Evolutionary conservation across 2,888 invertebrate genomes (phyloP).

Genomic region (Heteromurus nitidus): DNA sequence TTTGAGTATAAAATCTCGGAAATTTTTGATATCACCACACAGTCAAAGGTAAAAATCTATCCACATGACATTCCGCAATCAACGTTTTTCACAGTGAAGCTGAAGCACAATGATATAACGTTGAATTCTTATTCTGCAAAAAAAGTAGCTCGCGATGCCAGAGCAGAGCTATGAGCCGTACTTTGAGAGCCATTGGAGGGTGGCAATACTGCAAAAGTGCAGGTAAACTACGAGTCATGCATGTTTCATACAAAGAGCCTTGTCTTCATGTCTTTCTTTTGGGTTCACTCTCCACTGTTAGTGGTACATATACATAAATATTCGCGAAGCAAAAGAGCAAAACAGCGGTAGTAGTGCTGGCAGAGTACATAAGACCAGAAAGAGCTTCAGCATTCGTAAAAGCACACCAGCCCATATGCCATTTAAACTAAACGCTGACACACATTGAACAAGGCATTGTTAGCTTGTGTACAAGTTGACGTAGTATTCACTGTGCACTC

Average conservation of each 20-base stretch:
- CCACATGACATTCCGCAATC: constrained; percentile 6
- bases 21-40: constrained; percentile 28
- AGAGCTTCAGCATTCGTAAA: neutral
- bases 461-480: too few species aligned
- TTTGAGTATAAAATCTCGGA: constrained; percentile 17
- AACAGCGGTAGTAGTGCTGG: too few species aligned
- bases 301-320: too few species aligned
- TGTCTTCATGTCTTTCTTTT: neutral
- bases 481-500: neutral
- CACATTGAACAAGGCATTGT: neutral
- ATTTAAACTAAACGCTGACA: constrained; percentile 11
- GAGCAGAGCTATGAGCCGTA: neutral
- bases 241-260: neutral
- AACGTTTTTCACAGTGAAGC: neutral
- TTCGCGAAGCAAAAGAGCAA: too few species aligned
- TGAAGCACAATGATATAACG: neutral
- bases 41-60: constrained; percentile 28
- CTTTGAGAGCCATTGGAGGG: neutral
- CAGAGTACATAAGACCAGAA: too few species aligned
- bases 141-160: too few species aligned
- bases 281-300: too few species aligned
- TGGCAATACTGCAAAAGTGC: neutral
- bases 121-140: constrained; percentile 15
- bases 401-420: neutral
- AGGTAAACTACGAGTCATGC: constrained; percentile 6